These are phyloP conservation scores for Scaptomyza hsui DNA, from an alignment of 1,140 invertebrate genomes.

Conservation along the genomic window DNA sequence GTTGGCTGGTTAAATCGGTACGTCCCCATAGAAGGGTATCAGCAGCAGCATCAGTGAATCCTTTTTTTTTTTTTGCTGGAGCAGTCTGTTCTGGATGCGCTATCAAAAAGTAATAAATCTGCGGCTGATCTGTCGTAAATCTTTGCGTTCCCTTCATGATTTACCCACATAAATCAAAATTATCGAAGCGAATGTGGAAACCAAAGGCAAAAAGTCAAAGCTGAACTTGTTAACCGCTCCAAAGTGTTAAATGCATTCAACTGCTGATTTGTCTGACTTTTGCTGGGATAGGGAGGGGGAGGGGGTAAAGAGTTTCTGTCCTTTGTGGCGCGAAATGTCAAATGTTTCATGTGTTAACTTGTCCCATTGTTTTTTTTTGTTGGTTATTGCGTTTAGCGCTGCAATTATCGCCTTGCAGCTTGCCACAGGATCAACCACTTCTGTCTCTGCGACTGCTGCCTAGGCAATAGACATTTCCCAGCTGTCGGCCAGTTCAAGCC, in stretches of 20 bases:
- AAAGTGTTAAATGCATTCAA: slow-evolving; percentile 78
- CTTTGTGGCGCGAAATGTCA: slow-evolving; percentile 12
- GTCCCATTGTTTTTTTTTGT: slow-evolving; percentile 42
- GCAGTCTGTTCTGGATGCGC: slow-evolving; percentile 44
- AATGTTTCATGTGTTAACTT: slow-evolving; percentile 13
- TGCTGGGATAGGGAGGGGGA: no score
- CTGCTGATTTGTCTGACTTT: slow-evolving; percentile 42
- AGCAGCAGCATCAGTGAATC: slow-evolving; percentile 41
- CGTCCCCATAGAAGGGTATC: slow-evolving; percentile 6
- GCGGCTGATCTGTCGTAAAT: slow-evolving; percentile 83
- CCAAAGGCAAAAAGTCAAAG: slow-evolving; percentile 30
- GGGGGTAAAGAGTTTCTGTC: slow-evolving; percentile 8
- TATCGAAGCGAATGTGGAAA: slow-evolving; percentile 60
- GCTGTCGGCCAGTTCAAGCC: slow-evolving; percentile 54
- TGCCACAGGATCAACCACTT: neutral
- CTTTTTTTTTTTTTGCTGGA: slow-evolving; percentile 30
- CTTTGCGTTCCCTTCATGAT: slow-evolving; percentile 83
- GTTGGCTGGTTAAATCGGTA: neutral
- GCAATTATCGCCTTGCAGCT: slow-evolving; percentile 66
- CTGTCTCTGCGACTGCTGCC: no score
- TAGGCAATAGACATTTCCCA: slow-evolving; percentile 40
- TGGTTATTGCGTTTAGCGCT: slow-evolving; percentile 70
- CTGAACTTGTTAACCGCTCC: slow-evolving; percentile 60
- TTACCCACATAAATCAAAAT: slow-evolving; percentile 84
- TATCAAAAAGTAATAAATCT: slow-evolving; percentile 84